These are phyloP conservation scores for Centruroides sculpturatus DNA, from an alignment of 1,140 invertebrate species.

Conservation along the genomic window DNA sequence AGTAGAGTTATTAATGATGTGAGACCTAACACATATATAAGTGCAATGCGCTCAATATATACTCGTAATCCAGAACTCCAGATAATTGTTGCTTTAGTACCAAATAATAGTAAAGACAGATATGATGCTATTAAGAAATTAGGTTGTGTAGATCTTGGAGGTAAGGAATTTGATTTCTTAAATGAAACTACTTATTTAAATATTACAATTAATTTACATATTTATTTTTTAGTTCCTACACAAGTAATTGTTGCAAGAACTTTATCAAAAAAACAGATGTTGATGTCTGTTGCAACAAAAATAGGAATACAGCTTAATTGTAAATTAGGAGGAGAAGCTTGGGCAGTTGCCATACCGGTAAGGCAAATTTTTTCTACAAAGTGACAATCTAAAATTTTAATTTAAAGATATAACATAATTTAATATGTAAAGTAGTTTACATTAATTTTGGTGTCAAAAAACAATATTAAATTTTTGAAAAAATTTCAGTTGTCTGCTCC, in stretches of 20 bases:
- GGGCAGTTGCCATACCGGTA: slow-evolving; percentile 38
- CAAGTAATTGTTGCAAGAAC: slow-evolving; percentile 55
- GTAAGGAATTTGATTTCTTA: slow-evolving; percentile 27
- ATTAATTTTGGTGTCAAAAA: too few relatives aligned
- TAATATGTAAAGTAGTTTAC: too few relatives aligned
- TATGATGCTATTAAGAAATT: slow-evolving; percentile 76
- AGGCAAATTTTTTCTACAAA: background rate
- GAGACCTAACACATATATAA: slow-evolving; percentile 2
- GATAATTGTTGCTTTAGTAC: slow-evolving; percentile 45
- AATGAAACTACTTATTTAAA: too few relatives aligned
- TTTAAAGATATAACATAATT: too few relatives aligned
- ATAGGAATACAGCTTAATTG: slow-evolving; percentile 43
- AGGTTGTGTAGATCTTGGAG: slow-evolving; percentile 52
- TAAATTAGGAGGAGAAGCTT: slow-evolving; percentile 43
- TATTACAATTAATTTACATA: background rate
- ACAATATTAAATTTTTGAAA: too few relatives aligned
- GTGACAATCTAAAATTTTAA: too few relatives aligned
- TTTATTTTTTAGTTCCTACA: slow-evolving; percentile 23
- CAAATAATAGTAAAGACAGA: slow-evolving; percentile 49
- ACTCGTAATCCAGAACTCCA: slow-evolving; percentile 6
- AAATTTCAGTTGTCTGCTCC: slow-evolving; percentile 14
- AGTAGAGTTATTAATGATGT: slow-evolving; percentile 4
- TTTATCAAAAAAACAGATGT: slow-evolving; percentile 30
- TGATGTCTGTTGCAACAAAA: slow-evolving; percentile 68
- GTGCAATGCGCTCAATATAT: slow-evolving; percentile 12